A percentile compares a stretch with the other conserved stretches of the same genome.
phyloP scores from a whole-genome alignment of 2,113 vertebrate species.

The Centrocercus urophasianus region DNA sequence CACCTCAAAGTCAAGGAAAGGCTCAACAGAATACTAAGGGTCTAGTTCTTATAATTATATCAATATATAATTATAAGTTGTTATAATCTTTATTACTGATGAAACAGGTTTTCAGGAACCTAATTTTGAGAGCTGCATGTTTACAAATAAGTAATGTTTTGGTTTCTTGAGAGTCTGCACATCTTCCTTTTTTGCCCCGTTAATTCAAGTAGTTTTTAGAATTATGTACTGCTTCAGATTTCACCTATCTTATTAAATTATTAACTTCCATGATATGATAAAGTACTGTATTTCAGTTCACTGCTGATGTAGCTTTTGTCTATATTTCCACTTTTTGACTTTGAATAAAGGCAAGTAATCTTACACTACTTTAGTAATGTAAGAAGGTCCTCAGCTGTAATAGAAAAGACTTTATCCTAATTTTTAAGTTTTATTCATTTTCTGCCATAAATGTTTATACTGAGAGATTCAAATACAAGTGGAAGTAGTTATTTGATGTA shows the following conservation, averaged over 20 bases:
- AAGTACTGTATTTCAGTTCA: background rate
- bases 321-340: background rate
- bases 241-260: background rate
- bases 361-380: background rate
- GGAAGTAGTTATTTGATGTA: background rate
- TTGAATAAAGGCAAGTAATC: background rate
- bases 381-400: background rate
- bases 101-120: background rate
- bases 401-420: background rate
- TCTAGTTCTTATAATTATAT: background rate
- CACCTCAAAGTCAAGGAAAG: background rate
- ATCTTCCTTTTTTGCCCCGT: background rate
- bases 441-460: background rate
- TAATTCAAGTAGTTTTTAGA: background rate
- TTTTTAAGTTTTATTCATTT: background rate
- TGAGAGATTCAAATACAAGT: background rate
- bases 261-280: background rate
- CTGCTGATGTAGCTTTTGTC: background rate
- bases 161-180: background rate
- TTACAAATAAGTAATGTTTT: background rate
- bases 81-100: background rate
- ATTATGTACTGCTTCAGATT: constrained; percentile 12
- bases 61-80: background rate
- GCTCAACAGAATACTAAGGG: background rate
- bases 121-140: background rate